A percentile compares a stretch with the other conserved stretches of the same genome.
Evolutionary conservation across 2,797 vertebrate genomes (phyloP).

Genomic region (Carapus acus): DNA sequence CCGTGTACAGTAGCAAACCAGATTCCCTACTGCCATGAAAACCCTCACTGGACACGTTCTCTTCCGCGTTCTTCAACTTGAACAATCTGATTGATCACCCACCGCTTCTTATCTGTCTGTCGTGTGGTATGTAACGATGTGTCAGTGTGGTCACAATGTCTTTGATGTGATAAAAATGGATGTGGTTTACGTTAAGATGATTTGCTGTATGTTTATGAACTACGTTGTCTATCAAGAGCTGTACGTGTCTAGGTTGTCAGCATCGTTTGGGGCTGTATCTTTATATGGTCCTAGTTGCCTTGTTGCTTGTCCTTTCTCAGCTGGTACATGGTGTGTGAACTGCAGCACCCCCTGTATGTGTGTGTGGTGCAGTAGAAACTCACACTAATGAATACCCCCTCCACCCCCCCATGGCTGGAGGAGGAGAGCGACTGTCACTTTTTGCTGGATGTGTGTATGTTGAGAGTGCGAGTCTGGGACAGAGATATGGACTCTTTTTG

Average conservation of each 20-base stretch:
- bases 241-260: conserved; percentile 1
- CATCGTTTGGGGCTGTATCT: conserved; percentile 13
- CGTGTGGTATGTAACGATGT: too few relatives aligned
- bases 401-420: conserved; percentile 39
- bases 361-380: conserved; percentile 60
- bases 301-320: conserved; percentile 17
- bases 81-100: neutral
- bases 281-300: neutral
- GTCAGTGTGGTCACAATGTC: conserved; percentile 27
- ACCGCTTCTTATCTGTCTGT: conserved; percentile 1
- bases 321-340: conserved; percentile 32
- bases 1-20: conserved; percentile 43
- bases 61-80: conserved; percentile 53
- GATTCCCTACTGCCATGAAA: conserved; percentile 10
- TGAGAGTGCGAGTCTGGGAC: neutral
- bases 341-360: conserved; percentile 33
- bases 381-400: conserved; percentile 51
- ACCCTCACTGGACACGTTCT: neutral
- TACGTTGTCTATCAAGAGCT: too few relatives aligned
- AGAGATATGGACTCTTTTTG: too few relatives aligned
- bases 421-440: conserved; percentile 39
- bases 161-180: conserved; percentile 35
- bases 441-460: conserved; percentile 23
- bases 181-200: neutral
- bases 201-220: too few relatives aligned